Evolutionary conservation across 2,888 invertebrate genomes (phyloP).

Genomic region (Schizotus pectinicornis): DNA sequence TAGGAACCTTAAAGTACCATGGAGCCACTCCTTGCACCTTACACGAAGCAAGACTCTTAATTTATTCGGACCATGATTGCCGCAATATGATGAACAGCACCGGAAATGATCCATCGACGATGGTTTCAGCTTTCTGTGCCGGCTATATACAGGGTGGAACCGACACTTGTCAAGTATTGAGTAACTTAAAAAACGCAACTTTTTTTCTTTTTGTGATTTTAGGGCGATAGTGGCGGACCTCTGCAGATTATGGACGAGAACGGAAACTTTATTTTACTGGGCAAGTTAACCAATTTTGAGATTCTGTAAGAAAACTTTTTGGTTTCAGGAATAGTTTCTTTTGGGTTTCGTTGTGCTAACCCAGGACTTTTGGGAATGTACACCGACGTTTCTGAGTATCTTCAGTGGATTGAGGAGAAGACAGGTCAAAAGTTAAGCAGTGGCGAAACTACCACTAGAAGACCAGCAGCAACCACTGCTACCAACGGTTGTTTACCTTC

Average conservation of each 20-base stretch:
- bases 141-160: conserved; percentile 62
- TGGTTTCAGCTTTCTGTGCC: conserved; percentile 62
- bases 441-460: not conserved
- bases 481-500: not conserved
- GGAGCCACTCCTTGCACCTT: conserved; percentile 51
- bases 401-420: conserved; percentile 62
- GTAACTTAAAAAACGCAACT: not conserved
- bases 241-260: conserved; percentile 57
- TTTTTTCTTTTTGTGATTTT: conserved; percentile 33
- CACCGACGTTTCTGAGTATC: conserved; percentile 66
- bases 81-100: conserved; percentile 48
- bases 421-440: conserved; percentile 10
- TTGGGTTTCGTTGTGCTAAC: conserved; percentile 70
- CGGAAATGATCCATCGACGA: conserved; percentile 42
- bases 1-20: conserved; percentile 49
- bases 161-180: conserved; percentile 68
- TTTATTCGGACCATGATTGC: conserved; percentile 50
- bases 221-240: conserved; percentile 86
- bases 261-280: conserved; percentile 66
- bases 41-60: conserved; percentile 52
- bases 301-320: not conserved
- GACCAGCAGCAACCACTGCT: not conserved
- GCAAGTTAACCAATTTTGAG: conserved; percentile 53
- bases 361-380: conserved; percentile 65
- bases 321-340: conserved; percentile 66